Conservation (phyloP, 2,888 invertebrate species). For the Cylloceria caligata region DNA sequence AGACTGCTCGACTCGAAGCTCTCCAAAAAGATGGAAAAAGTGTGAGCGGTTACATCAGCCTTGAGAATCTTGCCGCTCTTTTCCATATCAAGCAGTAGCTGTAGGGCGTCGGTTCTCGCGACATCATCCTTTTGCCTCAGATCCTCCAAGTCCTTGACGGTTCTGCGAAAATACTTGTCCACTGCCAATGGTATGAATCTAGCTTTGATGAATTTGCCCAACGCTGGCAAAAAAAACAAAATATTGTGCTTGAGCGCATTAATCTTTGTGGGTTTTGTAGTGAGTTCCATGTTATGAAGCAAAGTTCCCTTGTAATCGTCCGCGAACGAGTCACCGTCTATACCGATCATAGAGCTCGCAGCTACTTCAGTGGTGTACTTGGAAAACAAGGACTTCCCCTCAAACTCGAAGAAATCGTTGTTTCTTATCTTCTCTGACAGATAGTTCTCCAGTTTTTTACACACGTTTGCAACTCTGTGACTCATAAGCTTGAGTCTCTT, state of each 20-base stretch:
- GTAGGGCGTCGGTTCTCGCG: conserved; percentile 83
- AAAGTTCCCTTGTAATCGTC: conserved; percentile 1
- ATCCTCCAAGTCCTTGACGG: conserved; percentile 65
- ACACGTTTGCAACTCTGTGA: conserved; percentile 14
- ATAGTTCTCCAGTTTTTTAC: conserved; percentile 48
- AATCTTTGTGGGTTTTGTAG: conserved; percentile 56
- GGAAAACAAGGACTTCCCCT: conserved; percentile 55
- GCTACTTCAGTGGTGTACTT: conserved; percentile 53
- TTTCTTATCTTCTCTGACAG: conserved; percentile 63
- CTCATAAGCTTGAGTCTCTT: conserved; percentile 51
- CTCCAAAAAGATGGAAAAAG: conserved; percentile 86
- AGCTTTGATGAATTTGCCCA: conserved; percentile 38
- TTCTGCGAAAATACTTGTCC: conserved; percentile 63
- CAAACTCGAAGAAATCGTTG: conserved; percentile 71
- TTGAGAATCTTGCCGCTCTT: conserved; percentile 68
- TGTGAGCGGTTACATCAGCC: conserved; percentile 82
- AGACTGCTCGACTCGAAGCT: conserved; percentile 86
- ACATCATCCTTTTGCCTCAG: conserved; percentile 62
- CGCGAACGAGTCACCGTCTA: conserved; percentile 50
- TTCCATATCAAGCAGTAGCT: conserved; percentile 81
- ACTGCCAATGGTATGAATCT: conserved; percentile 63
- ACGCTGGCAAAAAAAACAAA: conserved; percentile 37
- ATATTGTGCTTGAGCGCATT: conserved; percentile 30
- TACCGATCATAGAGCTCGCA: conserved; percentile 41
- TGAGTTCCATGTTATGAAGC: conserved; percentile 56